A percentile compares a stretch with the other conserved stretches of the same genome.
Evolutionary conservation across 2,888 invertebrate species (phyloP).

Genomic region (Agriopis leucophaearia): DNA sequence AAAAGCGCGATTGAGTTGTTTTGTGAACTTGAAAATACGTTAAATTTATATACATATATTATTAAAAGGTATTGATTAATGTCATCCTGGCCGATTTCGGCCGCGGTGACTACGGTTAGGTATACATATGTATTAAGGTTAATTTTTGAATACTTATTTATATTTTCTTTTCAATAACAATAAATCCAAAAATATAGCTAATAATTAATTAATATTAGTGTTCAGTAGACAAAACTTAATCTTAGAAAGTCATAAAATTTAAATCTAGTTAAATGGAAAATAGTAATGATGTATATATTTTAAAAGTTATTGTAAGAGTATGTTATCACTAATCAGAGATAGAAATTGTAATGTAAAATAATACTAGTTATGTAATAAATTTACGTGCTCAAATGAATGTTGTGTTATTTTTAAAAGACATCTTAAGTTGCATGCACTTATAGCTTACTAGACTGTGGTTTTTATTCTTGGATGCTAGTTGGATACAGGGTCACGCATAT

Average conservation of each 20-base stretch:
- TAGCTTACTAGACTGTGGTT: neutral
- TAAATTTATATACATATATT: neutral
- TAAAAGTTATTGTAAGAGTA: slow-evolving; percentile 12
- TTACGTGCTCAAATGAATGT: slow-evolving; percentile 62
- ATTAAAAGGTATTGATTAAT: neutral
- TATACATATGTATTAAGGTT: neutral
- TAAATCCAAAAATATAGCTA: slow-evolving; percentile 3
- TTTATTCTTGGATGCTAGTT: neutral
- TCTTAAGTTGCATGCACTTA: neutral
- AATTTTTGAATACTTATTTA: neutral
- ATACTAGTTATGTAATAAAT: slow-evolving; percentile 45
- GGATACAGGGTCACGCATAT: too few species aligned
- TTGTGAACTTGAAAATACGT: neutral
- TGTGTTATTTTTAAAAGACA: neutral
- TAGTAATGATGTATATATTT: slow-evolving; percentile 30
- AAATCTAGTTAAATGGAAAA: slow-evolving; percentile 6
- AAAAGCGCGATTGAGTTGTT: neutral
- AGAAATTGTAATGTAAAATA: slow-evolving; percentile 39
- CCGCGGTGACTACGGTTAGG: too few species aligned
- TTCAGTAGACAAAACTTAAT: slow-evolving; percentile 14
- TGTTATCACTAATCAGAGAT: slow-evolving; percentile 31
- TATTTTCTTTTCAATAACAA: neutral
- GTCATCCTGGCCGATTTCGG: too few species aligned
- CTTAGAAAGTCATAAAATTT: slow-evolving; percentile 1
- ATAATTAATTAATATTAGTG: slow-evolving; percentile 15